Percentiles rank a stretch among this genome's conserved stretches.
These are phyloP conservation scores for Sinocyclocheilus rhinocerous DNA, from an alignment of 2,113 vertebrate genomes.

Conservation along the genomic window DNA sequence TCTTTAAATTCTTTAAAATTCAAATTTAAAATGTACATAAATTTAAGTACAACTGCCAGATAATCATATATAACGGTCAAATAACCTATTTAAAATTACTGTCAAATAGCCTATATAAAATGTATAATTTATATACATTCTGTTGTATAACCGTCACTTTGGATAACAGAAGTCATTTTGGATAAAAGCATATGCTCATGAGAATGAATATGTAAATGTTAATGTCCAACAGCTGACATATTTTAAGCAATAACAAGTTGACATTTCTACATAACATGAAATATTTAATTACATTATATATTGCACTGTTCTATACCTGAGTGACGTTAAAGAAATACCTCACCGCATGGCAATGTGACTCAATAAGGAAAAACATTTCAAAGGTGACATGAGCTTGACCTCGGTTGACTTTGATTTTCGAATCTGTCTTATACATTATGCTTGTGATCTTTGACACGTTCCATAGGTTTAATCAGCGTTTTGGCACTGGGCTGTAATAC, in stretches of 20 bases:
- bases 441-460: constrained; percentile 60
- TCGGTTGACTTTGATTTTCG: constrained; percentile 59
- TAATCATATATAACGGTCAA: not conserved
- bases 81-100: not conserved
- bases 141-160: not conserved
- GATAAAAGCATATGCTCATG: not conserved
- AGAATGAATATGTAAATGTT: not conserved
- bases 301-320: constrained; percentile 26
- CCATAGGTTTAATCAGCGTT: constrained; percentile 53
- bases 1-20: too few species aligned
- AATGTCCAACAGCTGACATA: not conserved
- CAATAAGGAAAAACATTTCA: not conserved
- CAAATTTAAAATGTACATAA: too few species aligned
- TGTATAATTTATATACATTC: too few species aligned
- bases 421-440: constrained; percentile 64
- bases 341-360: constrained; percentile 14
- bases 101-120: not conserved
- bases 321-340: constrained; percentile 29
- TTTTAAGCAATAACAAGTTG: not conserved
- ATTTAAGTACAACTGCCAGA: not conserved
- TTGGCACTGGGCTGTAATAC: constrained; percentile 21
- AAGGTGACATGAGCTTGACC: constrained; percentile 43
- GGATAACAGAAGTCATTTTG: not conserved
- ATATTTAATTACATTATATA: constrained; percentile 13
- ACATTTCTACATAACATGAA: constrained; percentile 32